Conservation (phyloP, 2,113 vertebrate genomes). For the Eudyptes chrysolophus region DNA sequence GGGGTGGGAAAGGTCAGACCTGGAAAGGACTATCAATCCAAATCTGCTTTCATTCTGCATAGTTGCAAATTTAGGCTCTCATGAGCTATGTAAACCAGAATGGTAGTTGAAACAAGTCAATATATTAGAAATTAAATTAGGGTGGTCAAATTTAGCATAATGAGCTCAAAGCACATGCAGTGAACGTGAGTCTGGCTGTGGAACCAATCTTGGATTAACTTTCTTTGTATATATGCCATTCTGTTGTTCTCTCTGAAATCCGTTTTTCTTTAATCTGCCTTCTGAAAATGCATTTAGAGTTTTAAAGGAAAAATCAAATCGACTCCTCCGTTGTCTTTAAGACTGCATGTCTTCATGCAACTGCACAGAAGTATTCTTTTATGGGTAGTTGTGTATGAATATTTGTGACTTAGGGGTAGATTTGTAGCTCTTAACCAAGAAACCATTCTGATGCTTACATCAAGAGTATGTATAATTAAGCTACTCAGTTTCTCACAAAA, state of each 20-base stretch:
- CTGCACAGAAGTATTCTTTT: neutral
- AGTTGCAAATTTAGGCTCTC: neutral
- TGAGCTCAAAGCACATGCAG: neutral
- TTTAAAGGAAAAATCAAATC: neutral
- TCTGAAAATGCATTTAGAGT: neutral
- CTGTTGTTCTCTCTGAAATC: neutral
- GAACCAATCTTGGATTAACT: neutral
- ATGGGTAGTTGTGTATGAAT: neutral
- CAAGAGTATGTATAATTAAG: neutral
- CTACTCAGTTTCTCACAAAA: neutral
- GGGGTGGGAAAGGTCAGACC: neutral
- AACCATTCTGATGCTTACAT: neutral
- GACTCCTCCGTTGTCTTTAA: neutral
- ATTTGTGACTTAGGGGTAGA: neutral
- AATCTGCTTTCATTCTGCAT: neutral
- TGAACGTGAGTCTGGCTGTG: neutral
- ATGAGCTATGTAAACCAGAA: neutral
- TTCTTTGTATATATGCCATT: neutral
- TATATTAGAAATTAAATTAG: neutral
- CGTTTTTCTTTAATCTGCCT: neutral
- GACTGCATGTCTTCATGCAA: neutral
- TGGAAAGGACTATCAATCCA: neutral
- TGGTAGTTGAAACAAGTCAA: neutral
- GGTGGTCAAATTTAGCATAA: neutral
- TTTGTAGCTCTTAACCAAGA: neutral